Evolutionary conservation across 2,888 invertebrate genomes (phyloP), one percentile per base, ranked within the genome.

Genomic region (Mesoligia furuncula): DNA sequence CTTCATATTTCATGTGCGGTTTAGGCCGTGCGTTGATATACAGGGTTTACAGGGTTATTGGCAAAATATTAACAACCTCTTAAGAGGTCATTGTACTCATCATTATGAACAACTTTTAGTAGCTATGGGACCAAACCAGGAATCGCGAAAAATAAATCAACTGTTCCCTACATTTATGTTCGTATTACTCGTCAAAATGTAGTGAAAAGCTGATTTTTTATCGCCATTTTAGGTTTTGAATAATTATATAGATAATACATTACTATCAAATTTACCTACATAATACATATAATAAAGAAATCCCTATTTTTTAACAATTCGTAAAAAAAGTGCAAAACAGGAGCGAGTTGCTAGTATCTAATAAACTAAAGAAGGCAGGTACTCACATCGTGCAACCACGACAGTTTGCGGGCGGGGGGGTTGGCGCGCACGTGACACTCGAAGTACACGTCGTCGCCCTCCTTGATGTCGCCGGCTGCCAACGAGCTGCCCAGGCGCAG

Each of bases 371-470:
- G n/a, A 42, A 42, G 2, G 11, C 7, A 11, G 11, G 48, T 90
- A 98, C 98, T 98, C 95, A 99, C 99, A 92, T 99, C 98, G 92
- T 98, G 98, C 89, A 98, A 97, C 99, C 99, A 99, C 88, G 98
- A 97, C 85, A 99, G 97, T 91, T 98, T 98, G 91, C 98, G 97
- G 97, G 98, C 98, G 83, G 98, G 98, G 59, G 99, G 99, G 96
- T 99, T 98, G 90, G 99, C 98, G 91, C 98, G 98, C 91, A 99
- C 98, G 97, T 98, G 98, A 96, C 99, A 99, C 97, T 99, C 99
- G 95, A 99, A 99, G 97, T 99, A 99, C 99, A 69, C 69, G 62
- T 69, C 69, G 92, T 98, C 99, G 73, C 99, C 98, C 95, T 99
- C 99, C 95, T 99, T 99, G 96, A 99, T 99, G 96, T 99, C 98